Evolutionary conservation across 1,140 invertebrate genomes (phyloP), one percentile per base, ranked within the genome.

Genomic region (Watersipora subatra): DNA sequence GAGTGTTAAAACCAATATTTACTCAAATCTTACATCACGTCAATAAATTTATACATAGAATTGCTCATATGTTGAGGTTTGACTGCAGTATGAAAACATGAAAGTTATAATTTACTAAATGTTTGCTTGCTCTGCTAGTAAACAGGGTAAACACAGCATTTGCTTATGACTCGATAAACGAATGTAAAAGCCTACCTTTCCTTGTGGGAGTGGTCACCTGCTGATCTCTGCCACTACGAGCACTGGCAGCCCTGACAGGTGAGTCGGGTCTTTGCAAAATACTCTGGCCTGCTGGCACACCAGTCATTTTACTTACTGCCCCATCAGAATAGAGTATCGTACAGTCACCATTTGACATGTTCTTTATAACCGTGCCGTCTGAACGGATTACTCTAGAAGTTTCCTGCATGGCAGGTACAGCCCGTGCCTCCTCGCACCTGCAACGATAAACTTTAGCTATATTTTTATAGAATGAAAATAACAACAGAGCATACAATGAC

Each of bases 361-460:
- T 76, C 68, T 77, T 79, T 56, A 79, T 70, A 3, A 80, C 75
- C 3, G 72, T 77, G 7, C 79, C 79, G 69, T 78, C 77, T 22
- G 73, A 71, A 29, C 73, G 76, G 20, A 79, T 77, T 15, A 75
- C 65, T 15, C 79, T 68, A 1, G 75, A 75, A 12, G 68, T 64
- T 66, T 80, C 79, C 25, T 63, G 61, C 22, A 73, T 66, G 15
- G 73, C 67, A 58, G 73, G 73, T 56, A 73, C 72, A 28, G 69
- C 71, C 17, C 77, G 69, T 3, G 65, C 55, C 12, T 70, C 66
- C 64, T 79, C 77, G 69, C 73, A 78, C 0, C 68, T 57, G 34
- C 7, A n/a, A 46, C n/a, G n/a, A n/a, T n/a, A n/a, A n/a, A n/a
- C n/a, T n/a, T n/a, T n/a, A n/a, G n/a, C n/a, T n/a, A n/a, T n/a